Conservation (phyloP, 1,140 invertebrate species). For the Mya arenaria region DNA sequence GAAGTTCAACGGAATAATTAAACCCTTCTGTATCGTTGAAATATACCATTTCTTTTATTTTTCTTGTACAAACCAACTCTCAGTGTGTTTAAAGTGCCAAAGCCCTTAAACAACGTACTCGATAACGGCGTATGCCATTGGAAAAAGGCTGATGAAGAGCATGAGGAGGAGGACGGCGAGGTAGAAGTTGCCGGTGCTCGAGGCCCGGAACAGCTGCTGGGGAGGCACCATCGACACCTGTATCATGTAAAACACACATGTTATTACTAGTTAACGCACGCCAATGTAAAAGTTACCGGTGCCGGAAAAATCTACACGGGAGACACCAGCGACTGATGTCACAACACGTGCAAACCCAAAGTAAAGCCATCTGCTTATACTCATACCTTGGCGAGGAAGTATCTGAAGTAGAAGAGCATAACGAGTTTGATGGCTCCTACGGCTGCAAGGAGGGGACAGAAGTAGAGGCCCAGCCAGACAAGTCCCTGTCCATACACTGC, state of each 20-base stretch:
- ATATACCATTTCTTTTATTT: too few species aligned
- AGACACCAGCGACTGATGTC: too few species aligned
- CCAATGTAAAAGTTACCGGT: too few species aligned
- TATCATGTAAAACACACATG: too few species aligned
- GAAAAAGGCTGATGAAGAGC: constrained; percentile 69
- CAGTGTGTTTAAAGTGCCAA: too few species aligned
- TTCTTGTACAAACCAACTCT: too few species aligned
- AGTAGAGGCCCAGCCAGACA: constrained; percentile 87
- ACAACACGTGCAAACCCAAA: too few species aligned
- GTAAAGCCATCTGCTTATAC: too few species aligned
- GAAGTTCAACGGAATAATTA: too few species aligned
- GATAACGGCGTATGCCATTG: constrained; percentile 69
- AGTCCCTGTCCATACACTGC: constrained; percentile 89
- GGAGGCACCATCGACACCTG: constrained; percentile 67
- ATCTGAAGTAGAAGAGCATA: constrained; percentile 87
- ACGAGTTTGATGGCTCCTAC: constrained; percentile 86
- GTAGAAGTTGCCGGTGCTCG: constrained; percentile 74
- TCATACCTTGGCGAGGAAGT: constrained; percentile 83
- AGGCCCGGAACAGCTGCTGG: constrained; percentile 71
- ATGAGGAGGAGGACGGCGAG: constrained; percentile 70
- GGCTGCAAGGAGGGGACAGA: constrained; percentile 85
- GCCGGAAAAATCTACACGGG: too few species aligned
- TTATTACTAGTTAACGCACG: too few species aligned
- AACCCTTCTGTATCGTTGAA: too few species aligned
- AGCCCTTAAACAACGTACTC: constrained; percentile 73